These are phyloP conservation scores for Ctenochaetus hawaiiensis DNA, from an alignment of 2,797 vertebrate species.

Conservation along the genomic window DNA sequence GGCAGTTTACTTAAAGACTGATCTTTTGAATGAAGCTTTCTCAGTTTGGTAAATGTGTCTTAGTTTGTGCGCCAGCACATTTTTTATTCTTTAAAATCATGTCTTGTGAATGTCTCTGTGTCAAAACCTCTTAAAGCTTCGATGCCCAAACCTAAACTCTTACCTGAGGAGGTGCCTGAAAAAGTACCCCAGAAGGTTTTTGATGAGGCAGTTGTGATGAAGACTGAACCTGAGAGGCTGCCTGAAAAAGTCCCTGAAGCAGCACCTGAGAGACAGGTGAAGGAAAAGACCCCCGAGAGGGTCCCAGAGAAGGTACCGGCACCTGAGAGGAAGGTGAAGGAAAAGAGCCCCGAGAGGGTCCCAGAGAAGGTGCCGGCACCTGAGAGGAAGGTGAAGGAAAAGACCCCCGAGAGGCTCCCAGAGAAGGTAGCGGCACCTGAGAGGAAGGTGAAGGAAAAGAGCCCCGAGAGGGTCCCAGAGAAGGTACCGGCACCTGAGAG, in stretches of 20 bases:
- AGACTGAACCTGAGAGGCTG: conserved; percentile 33
- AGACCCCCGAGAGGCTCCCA: conserved; percentile 11
- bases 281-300: conserved; percentile 38
- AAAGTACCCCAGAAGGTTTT: conserved; percentile 41
- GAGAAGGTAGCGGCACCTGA: conserved; percentile 1
- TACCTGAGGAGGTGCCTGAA: conserved; percentile 51
- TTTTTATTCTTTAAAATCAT: conserved; percentile 48
- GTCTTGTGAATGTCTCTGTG: conserved; percentile 73
- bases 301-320: conserved; percentile 7
- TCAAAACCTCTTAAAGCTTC: conserved; percentile 79
- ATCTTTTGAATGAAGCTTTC: background rate
- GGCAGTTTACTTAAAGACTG: background rate
- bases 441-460: conserved; percentile 45
- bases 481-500: conserved; percentile 14
- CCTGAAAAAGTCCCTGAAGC: conserved; percentile 36
- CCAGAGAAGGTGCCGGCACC: conserved; percentile 21
- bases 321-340: background rate
- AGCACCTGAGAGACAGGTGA: conserved; percentile 33
- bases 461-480: conserved; percentile 15
- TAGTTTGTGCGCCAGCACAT: conserved; percentile 63
- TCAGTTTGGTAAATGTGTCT: background rate
- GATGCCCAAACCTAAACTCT: conserved; percentile 64
- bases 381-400: background rate
- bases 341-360: no score
- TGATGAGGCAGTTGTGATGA: conserved; percentile 38